A percentile compares a stretch with the other conserved stretches of the same genome.
These are phyloP conservation scores for Dipodomys merriami DNA, from an alignment of 2,113 vertebrate genomes.

Conservation along the genomic window DNA sequence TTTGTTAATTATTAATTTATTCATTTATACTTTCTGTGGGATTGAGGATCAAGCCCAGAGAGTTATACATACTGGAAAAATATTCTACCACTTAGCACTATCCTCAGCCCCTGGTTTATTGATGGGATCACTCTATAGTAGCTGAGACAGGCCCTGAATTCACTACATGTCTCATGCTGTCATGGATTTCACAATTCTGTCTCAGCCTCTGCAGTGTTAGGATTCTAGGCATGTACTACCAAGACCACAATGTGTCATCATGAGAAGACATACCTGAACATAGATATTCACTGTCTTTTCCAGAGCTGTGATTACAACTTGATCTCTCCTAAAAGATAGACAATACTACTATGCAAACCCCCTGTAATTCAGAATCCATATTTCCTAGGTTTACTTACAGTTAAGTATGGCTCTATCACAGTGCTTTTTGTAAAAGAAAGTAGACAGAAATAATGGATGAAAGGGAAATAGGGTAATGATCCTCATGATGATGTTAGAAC, in stretches of 20 bases:
- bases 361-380: neutral
- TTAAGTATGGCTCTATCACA: neutral
- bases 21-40: too few relatives aligned
- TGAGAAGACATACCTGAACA: neutral
- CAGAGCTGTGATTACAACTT: too few relatives aligned
- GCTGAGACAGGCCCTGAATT: neutral
- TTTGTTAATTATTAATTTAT: neutral
- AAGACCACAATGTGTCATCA: neutral
- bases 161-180: neutral
- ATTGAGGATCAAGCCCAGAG: neutral
- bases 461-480: neutral
- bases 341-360: too few relatives aligned
- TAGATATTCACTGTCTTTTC: too few relatives aligned
- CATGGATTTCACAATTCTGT: neutral
- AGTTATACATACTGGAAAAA: neutral
- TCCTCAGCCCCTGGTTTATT: neutral
- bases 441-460: neutral
- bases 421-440: neutral
- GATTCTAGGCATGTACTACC: too few relatives aligned
- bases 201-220: neutral
- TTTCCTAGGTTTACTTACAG: neutral
- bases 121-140: neutral
- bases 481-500: neutral
- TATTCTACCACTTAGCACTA: too few relatives aligned
- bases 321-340: neutral